Base-by-base conservation (phyloP, 2,113 vertebrate species). In the Salvelinus alpinus region DNA sequence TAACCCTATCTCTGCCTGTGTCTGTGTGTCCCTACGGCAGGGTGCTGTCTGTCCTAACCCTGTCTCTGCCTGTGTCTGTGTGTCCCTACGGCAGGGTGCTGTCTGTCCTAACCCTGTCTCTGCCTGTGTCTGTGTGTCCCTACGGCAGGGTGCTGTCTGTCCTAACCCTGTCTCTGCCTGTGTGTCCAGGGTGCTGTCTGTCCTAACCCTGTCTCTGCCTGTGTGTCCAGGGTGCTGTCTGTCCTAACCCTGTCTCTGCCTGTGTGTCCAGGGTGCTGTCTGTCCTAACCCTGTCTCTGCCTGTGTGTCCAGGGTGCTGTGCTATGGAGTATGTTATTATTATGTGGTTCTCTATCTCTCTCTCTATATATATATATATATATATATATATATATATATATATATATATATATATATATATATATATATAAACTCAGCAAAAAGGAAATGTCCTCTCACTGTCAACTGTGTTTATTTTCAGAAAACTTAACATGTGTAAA, bases 161-260 rank as follows among this genome's bases (percentile, higher is more conserved):
- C 29, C 4, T 31, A 27, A 27, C 25, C 25, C 25, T 27, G 25
- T 14, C 25, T 59, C n/a, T 93, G 93, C 90, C 31, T 34, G 31
- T 34, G 31, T 16, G 27, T 60, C 22, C 64, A 5, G 59, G 22
- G 20, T 31, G 29, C 29, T 31, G 4, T 31, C 29, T 31, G 29
- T 31, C 29, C 4, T 31, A 27, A 27, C 25, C 25, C 25, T 27
- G 25, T 14, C 25, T 59, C n/a, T 93, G 93, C 90, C 31, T 34
- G 24, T 24, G 24, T 24, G 27, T 60, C 24, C 3, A 34, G 38
- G 31, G 67, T 93, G 93, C 90, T 90, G 84, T 95, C 29, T 31
- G 29, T 31, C 3, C 29, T 31, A 31, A 5, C 13, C 1, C 25
- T 14, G 31, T 60, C n/a, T 65, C 18, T 24, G 24, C 24, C 24